Evolutionary conservation across 2,797 vertebrate genomes (phyloP).

Genomic region (Xiphophorus birchmanni): DNA sequence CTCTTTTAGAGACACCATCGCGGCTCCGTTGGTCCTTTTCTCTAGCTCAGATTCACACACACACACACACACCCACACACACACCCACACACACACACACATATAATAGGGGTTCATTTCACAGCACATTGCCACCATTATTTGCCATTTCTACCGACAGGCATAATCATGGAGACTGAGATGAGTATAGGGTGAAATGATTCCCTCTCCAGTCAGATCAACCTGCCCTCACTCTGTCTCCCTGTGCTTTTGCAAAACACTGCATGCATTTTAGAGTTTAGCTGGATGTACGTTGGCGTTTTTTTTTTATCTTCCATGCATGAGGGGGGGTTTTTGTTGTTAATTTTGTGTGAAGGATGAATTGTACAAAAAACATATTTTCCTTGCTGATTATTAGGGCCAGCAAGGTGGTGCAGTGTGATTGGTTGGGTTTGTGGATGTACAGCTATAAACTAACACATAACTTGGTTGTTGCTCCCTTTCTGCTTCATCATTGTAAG

Average conservation of each 20-base stretch:
- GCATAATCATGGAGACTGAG: slow-evolving; percentile 65
- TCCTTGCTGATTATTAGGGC: neutral
- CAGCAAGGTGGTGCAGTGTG: neutral
- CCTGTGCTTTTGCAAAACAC: slow-evolving; percentile 7
- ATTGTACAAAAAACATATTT: neutral
- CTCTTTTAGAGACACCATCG: slow-evolving; percentile 11
- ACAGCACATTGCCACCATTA: slow-evolving; percentile 78
- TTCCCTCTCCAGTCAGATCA: slow-evolving; percentile 63
- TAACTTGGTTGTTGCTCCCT: neutral
- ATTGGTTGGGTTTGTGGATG: neutral
- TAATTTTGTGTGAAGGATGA: neutral
- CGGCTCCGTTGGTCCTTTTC: neutral
- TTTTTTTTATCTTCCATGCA: neutral
- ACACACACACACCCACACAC: slow-evolving; percentile 28
- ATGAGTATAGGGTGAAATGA: slow-evolving; percentile 66
- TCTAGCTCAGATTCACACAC: slow-evolving; percentile 7
- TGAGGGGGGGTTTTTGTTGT: neutral
- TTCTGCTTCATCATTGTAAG: neutral
- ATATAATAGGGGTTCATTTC: slow-evolving; percentile 73
- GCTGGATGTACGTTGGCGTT: neutral
- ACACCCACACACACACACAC: slow-evolving; percentile 24
- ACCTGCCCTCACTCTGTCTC: slow-evolving; percentile 38
- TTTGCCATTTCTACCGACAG: slow-evolving; percentile 70
- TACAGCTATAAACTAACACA: neutral
- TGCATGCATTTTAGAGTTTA: neutral